Base-by-base conservation (phyloP, 2,888 invertebrate genomes). In the Parascotia fuliginaria region DNA sequence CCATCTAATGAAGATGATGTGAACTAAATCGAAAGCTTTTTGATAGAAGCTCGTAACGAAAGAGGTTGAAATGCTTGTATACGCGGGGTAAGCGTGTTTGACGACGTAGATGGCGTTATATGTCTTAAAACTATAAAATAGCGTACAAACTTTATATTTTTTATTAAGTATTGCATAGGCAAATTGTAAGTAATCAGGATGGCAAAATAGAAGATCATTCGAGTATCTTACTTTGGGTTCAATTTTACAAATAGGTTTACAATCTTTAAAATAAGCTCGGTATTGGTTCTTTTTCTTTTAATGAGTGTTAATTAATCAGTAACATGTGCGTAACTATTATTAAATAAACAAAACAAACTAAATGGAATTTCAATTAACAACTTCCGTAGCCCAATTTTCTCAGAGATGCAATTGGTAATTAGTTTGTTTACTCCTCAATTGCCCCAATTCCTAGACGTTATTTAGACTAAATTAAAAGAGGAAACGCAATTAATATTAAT, bases 401-500 rank as follows among this genome's bases (percentile, higher is more conserved):
- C 42, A 37, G 19, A 38, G 16, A n/a, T 32, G 27, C 37, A 42
- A 34, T n/a, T n/a, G n/a, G n/a, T 54, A 50, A 65, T 61, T 52
- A 52, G 34, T 43, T 16, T 65, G 42, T 68, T 68, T 66, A 46
- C 52, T 54, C 28, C 54, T 42, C 58, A 60, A 64, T 66, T 66
- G 65, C 61, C 56, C 53, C 39, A 56, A 57, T 65, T 60, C 34
- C 43, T 52, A 47, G 44, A 54, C 43, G 49, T 49, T 55, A 45
- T 45, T 66, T 68, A 65, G 57, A 57, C 42, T 50, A 60, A 68
- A 58, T n/a, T 61, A 19, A 52, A 68, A 43, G 12, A 56, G 46
- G 62, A 58, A 56, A 58, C 37, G 15, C 53, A 68, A 68, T 68
- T 65, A 64, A 65, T 60, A 69, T 69, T 67, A 67, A 69, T 69